A percentile compares a stretch with the other conserved stretches of the same genome.
Evolutionary conservation across 1,140 invertebrate genomes (phyloP).

Genomic region (Diabrotica undecimpunctata): DNA sequence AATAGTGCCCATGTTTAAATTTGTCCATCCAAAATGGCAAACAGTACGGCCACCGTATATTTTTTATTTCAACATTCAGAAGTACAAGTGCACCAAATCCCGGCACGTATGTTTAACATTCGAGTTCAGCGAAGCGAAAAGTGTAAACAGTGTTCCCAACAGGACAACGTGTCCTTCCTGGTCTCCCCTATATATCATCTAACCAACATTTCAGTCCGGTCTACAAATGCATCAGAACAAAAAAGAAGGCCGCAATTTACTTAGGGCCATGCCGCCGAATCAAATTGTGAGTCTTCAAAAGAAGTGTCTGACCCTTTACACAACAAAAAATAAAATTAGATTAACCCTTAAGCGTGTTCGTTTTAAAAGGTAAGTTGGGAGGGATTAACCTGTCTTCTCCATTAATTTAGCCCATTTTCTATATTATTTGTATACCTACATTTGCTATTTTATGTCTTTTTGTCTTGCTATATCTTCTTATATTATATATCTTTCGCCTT

Average conservation of each 20-base stretch:
- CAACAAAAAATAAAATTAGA: background rate
- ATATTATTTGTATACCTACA: too few species aligned
- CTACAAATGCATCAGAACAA: conserved; percentile 11
- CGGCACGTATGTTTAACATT: conserved; percentile 11
- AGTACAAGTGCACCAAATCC: conserved; percentile 21
- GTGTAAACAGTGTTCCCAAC: conserved; percentile 16
- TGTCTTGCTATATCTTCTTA: too few species aligned
- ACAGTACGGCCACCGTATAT: background rate
- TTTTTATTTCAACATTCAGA: background rate
- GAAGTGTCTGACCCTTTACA: conserved; percentile 23
- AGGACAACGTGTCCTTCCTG: conserved; percentile 2
- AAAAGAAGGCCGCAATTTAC: conserved; percentile 41
- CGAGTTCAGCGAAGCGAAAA: conserved; percentile 5
- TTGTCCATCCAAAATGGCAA: too few species aligned
- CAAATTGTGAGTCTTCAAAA: conserved; percentile 46
- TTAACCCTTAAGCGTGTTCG: too few species aligned
- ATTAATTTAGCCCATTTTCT: too few species aligned
- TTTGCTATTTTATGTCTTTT: too few species aligned
- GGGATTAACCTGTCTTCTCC: too few species aligned
- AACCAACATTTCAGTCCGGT: conserved; percentile 1
- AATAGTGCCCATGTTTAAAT: too few species aligned
- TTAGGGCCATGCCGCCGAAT: conserved; percentile 41
- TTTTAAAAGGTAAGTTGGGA: background rate
- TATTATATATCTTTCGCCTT: too few species aligned
- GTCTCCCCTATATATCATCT: conserved; percentile 8